These are phyloP conservation scores for Ahaetulla prasina DNA, from an alignment of 2,113 vertebrate genomes.

Conservation along the genomic window DNA sequence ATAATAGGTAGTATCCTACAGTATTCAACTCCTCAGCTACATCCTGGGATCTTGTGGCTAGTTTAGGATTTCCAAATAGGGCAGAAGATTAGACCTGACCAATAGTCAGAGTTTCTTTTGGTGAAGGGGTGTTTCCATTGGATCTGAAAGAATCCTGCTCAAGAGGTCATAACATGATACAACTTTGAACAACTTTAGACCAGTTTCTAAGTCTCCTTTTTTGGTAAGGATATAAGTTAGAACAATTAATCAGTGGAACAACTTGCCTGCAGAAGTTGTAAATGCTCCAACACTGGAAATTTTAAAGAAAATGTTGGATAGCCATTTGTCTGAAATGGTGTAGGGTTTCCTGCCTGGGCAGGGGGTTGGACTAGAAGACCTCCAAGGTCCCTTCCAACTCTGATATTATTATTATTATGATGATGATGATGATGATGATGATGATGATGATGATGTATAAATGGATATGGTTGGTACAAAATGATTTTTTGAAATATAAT, in stretches of 20 bases:
- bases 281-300: too few species aligned
- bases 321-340: too few species aligned
- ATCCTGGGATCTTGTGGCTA: not conserved
- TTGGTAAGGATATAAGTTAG: not conserved
- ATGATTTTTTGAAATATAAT: not conserved
- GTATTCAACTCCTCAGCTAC: not conserved
- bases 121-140: not conserved
- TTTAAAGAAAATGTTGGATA: too few species aligned
- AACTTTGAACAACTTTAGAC: not conserved
- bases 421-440: too few species aligned
- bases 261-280: too few species aligned
- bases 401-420: too few species aligned
- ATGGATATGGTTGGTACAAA: not conserved
- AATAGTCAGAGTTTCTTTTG: not conserved
- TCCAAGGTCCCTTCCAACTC: too few species aligned
- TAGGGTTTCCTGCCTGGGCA: too few species aligned
- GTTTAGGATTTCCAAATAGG: not conserved
- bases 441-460: too few species aligned
- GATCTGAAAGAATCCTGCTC: not conserved
- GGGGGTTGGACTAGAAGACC: too few species aligned
- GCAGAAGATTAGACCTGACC: not conserved
- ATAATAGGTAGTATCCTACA: too few species aligned
- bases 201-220: not conserved
- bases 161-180: not conserved
- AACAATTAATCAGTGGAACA: too few species aligned